Conservation (phyloP, 1,140 invertebrate species). For the Grapholita molesta region DNA sequence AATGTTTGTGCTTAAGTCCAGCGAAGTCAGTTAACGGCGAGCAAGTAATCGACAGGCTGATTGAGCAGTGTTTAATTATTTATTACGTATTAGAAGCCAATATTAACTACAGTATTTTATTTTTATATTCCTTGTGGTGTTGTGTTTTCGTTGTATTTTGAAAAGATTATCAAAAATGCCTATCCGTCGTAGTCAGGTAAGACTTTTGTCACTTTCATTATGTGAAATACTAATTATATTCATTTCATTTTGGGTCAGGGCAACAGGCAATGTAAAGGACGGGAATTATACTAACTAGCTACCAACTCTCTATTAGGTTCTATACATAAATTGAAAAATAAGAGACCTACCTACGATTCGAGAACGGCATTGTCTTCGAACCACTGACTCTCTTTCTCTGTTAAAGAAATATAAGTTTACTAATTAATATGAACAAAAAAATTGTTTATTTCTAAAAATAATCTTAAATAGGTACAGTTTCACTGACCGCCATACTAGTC, state of each 20-base stretch:
- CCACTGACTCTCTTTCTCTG: too few species aligned
- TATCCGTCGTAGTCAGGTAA: conserved; percentile 65
- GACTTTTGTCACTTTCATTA: background rate
- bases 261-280: too few species aligned
- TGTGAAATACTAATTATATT: background rate
- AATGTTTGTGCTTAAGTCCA: conserved; percentile 68
- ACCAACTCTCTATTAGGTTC: too few species aligned
- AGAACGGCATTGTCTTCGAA: too few species aligned
- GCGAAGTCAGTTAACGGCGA: conserved; percentile 64
- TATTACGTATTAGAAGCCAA: background rate
- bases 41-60: conserved; percentile 43
- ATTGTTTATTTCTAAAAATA: too few species aligned
- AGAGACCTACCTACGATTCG: too few species aligned
- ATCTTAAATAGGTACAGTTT: too few species aligned
- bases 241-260: background rate
- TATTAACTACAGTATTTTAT: conserved; percentile 12
- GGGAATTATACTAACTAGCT: too few species aligned
- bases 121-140: conserved; percentile 32
- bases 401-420: too few species aligned
- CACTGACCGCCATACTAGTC: too few species aligned
- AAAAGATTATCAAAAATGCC: conserved; percentile 49
- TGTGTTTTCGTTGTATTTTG: conserved; percentile 24
- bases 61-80: conserved; percentile 10
- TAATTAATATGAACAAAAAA: too few species aligned
- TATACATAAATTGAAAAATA: too few species aligned